phyloP scores from a whole-genome alignment of 64 coral and sea anemone genomes.

The Catalaphyllia jardinei region DNA sequence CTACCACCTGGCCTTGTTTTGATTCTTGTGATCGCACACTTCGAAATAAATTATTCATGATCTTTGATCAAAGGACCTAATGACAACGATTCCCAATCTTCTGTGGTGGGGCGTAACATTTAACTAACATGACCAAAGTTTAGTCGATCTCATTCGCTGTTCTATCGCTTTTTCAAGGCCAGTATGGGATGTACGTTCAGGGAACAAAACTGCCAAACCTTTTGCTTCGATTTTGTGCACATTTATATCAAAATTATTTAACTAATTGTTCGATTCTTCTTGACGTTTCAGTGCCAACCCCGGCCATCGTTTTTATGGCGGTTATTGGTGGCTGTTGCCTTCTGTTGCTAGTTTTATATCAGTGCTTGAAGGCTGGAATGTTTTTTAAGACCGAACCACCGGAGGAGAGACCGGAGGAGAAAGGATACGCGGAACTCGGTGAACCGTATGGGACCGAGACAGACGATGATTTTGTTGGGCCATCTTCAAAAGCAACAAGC shows the following conservation, averaged over 20 bases:
- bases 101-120: slow-evolving; percentile 38
- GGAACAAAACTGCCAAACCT: not conserved
- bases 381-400: slow-evolving; percentile 98
- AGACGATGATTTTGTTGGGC: slow-evolving; percentile 79
- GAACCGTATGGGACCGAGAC: slow-evolving; percentile 89
- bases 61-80: slow-evolving; percentile 67
- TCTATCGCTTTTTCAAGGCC: slow-evolving; percentile 29
- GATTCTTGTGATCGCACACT: slow-evolving; percentile 51
- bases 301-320: slow-evolving; percentile 96
- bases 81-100: slow-evolving; percentile 42
- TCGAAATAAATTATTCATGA: slow-evolving; percentile 72
- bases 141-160: not conserved
- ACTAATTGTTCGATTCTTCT: slow-evolving; percentile 37
- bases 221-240: not conserved
- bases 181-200: slow-evolving; percentile 65
- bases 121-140: slow-evolving; percentile 23
- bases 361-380: slow-evolving; percentile 90
- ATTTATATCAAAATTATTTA: not conserved
- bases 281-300: slow-evolving; percentile 88
- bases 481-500: slow-evolving; percentile 91
- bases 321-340: slow-evolving; percentile 91
- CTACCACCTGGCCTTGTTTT: slow-evolving; percentile 76
- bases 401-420: slow-evolving; percentile 67
- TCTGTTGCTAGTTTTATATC: slow-evolving; percentile 75
- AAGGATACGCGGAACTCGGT: slow-evolving; percentile 73